These are phyloP conservation scores for Sebastes wilsoni DNA, from an alignment of 2,797 vertebrate species.

Conservation along the genomic window DNA sequence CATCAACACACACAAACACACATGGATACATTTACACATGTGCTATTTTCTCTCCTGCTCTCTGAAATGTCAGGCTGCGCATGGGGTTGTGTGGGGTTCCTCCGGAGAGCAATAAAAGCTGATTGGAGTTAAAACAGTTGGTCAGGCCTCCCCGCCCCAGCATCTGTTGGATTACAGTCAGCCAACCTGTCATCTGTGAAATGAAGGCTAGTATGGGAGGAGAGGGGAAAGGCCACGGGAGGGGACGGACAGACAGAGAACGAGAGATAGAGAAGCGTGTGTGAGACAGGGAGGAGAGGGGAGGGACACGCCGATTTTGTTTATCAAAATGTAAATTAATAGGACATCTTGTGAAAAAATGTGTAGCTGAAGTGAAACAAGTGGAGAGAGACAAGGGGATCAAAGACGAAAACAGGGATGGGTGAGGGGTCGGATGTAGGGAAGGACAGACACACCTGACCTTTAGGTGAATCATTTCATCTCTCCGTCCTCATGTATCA, in stretches of 20 bases:
- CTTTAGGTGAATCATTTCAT: slow-evolving; percentile 78
- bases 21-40: slow-evolving; percentile 15
- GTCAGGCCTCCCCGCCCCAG: slow-evolving; percentile 69
- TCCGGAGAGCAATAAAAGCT: slow-evolving; percentile 80
- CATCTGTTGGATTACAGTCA: slow-evolving; percentile 78
- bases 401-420: not conserved
- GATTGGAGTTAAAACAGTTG: slow-evolving; percentile 83
- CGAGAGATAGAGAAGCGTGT: slow-evolving; percentile 1
- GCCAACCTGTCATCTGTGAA: slow-evolving; percentile 83
- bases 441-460: slow-evolving; percentile 63
- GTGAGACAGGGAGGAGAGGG: not conserved
- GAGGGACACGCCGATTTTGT: not conserved
- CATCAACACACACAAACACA: slow-evolving; percentile 21
- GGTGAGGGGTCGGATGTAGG: slow-evolving; percentile 5
- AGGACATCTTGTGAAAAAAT: not conserved
- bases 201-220: slow-evolving; percentile 71
- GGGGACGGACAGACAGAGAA: slow-evolving; percentile 40
- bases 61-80: slow-evolving; percentile 65
- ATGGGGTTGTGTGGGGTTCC: slow-evolving; percentile 58
- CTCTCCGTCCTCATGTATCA: slow-evolving; percentile 68
- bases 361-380: not conserved
- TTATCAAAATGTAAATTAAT: slow-evolving; percentile 27
- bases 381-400: not conserved
- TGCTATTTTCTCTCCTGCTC: slow-evolving; percentile 27
- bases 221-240: slow-evolving; percentile 66